Conservation (phyloP, 2,797 vertebrate genomes). For the Pteropus rufus region DNA sequence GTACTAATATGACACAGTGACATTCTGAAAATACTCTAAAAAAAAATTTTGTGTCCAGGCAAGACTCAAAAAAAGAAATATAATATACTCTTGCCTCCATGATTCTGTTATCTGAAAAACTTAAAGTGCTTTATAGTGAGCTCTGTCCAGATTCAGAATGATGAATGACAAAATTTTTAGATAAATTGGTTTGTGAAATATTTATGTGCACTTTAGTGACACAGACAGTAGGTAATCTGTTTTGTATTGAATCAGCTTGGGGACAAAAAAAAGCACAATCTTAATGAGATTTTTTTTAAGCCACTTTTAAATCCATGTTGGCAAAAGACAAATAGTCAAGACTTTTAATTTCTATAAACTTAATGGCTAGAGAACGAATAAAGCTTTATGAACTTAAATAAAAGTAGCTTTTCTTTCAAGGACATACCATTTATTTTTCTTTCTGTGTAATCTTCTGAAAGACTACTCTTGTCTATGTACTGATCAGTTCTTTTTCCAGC, state of each 20-base stretch:
- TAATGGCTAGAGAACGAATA: conserved; percentile 83
- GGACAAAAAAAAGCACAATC: conserved; percentile 66
- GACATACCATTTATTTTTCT: conserved; percentile 75
- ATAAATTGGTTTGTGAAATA: conserved; percentile 92
- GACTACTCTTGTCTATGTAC: conserved; percentile 63
- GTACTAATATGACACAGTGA: not conserved
- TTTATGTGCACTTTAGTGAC: conserved; percentile 86
- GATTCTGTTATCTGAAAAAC: conserved; percentile 76
- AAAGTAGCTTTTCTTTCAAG: conserved; percentile 83
- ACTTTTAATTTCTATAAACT: conserved; percentile 87
- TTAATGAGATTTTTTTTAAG: conserved; percentile 86
- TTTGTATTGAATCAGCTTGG: conserved; percentile 84
- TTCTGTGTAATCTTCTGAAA: conserved; percentile 70
- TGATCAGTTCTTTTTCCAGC: conserved; percentile 45
- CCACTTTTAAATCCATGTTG: conserved; percentile 84
- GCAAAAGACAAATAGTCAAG: conserved; percentile 85
- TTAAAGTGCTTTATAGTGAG: conserved; percentile 75
- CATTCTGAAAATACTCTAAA: conserved; percentile 31
- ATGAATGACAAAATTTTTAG: conserved; percentile 86
- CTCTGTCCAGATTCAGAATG: conserved; percentile 79
- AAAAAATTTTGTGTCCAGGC: not conserved
- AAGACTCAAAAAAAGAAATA: conserved; percentile 55
- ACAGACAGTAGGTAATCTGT: conserved; percentile 84
- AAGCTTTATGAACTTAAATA: conserved; percentile 82
- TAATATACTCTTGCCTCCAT: conserved; percentile 46